Percentiles rank a stretch among this genome's conserved stretches.
Conservation (phyloP, 2,888 invertebrate genomes). For the Tetragnatha montana region DNA sequence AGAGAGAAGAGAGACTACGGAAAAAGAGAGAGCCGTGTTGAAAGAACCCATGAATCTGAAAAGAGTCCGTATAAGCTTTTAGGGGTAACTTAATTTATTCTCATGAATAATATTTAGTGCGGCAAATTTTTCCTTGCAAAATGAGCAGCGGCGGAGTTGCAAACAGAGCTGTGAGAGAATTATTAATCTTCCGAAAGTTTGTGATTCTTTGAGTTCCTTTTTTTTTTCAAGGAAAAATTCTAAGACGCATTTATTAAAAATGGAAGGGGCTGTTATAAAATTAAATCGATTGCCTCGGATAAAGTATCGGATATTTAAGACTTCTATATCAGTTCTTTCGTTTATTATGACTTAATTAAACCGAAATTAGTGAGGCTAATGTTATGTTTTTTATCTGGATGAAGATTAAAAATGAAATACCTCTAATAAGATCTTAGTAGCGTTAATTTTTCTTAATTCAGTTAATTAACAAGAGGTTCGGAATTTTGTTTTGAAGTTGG, state of each 20-base stretch:
- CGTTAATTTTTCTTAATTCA: too few species aligned
- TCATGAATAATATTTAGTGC: slow-evolving; percentile 53
- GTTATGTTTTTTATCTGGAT: too few species aligned
- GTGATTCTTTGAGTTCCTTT: neutral
- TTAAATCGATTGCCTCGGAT: neutral
- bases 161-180: slow-evolving; percentile 27
- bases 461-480: too few species aligned
- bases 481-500: too few species aligned
- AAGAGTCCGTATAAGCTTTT: slow-evolving; percentile 23
- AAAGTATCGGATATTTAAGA: too few species aligned
- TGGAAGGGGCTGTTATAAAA: neutral
- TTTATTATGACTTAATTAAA: too few species aligned
- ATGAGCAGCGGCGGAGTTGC: slow-evolving; percentile 27
- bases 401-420: too few species aligned
- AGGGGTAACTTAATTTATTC: slow-evolving; percentile 57
- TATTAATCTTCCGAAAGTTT: slow-evolving; percentile 45
- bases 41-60: slow-evolving; percentile 41
- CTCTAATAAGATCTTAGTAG: too few species aligned
- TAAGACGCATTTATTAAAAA: neutral
- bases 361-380: too few species aligned
- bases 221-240: neutral
- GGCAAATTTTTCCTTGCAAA: neutral
- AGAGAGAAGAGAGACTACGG: neutral
- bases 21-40: neutral
- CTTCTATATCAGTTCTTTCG: too few species aligned